Evolutionary conservation across 2,797 vertebrate genomes (phyloP).

Genomic region (Myotis daubentonii): DNA sequence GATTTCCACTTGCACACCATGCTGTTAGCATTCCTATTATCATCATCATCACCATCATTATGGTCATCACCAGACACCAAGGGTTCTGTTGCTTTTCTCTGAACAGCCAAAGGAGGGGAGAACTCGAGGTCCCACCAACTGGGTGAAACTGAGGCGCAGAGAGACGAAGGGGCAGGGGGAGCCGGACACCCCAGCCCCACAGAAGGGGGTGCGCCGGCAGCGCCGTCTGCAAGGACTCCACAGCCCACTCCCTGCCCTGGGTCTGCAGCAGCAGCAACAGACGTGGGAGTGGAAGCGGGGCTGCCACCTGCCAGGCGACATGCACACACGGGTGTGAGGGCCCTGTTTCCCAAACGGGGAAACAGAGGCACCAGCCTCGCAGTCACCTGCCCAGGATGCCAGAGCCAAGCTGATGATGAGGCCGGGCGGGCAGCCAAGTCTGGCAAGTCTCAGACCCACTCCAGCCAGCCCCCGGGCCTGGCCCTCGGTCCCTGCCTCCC

Average conservation of each 20-base stretch:
- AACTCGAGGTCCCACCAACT: not conserved
- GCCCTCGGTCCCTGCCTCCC: not conserved
- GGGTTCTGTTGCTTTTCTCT: not conserved
- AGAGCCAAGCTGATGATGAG: not conserved
- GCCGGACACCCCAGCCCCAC: not conserved
- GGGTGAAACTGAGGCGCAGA: not conserved
- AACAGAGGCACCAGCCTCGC: not conserved
- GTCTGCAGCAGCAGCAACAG: too few species aligned
- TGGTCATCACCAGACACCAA: not conserved
- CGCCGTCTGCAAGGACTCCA: fast-evolving
- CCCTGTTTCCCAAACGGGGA: not conserved
- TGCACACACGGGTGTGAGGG: fast-evolving
- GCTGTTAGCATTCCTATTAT: not conserved
- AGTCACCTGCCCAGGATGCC: not conserved
- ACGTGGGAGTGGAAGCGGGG: fast-evolving
- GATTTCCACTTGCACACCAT: fast-evolving
- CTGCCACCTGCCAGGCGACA: fast-evolving
- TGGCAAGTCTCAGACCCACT: not conserved
- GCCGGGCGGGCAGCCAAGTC: constrained; percentile 12
- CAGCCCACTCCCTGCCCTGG: not conserved
- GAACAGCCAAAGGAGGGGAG: too few species aligned
- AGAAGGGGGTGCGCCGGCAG: not conserved
- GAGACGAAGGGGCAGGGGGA: not conserved
- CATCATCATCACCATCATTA: not conserved
- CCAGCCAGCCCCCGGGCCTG: not conserved